A percentile compares a stretch with the other conserved stretches of the same genome.
Conservation (phyloP, 2,797 vertebrate species). For the Parotocinclus haroldoi region DNA sequence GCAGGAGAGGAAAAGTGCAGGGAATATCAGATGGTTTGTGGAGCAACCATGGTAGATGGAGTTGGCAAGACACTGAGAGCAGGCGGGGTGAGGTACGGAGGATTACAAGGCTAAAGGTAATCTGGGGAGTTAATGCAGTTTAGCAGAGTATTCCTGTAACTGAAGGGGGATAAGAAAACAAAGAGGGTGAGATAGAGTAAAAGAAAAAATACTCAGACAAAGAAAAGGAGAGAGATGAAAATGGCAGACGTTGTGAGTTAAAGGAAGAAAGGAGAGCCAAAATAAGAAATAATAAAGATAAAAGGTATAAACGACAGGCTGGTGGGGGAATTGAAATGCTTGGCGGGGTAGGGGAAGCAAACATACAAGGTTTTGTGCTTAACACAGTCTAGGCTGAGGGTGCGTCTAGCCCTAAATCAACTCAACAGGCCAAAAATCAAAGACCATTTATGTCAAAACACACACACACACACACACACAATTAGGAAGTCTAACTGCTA, state of each 20-base stretch:
- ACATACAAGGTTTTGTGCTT: too few relatives aligned
- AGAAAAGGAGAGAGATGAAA: constrained; percentile 49
- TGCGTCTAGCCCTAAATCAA: too few relatives aligned
- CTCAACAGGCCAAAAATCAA: too few relatives aligned
- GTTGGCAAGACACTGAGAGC: constrained; percentile 62
- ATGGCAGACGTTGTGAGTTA: too few relatives aligned
- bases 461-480: too few relatives aligned
- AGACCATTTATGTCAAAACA: too few relatives aligned
- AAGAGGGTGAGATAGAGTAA: constrained; percentile 39
- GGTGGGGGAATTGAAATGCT: too few relatives aligned
- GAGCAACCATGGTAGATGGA: constrained; percentile 57
- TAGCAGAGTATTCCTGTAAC: constrained; percentile 61
- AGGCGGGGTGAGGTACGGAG: constrained; percentile 56
- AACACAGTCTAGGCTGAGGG: too few relatives aligned
- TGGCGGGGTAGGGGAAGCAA: too few relatives aligned
- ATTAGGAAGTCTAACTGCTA: too few relatives aligned
- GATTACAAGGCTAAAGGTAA: constrained; percentile 74
- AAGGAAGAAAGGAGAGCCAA: constrained; percentile 30
- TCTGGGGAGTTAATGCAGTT: constrained; percentile 79
- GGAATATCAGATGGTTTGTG: constrained; percentile 51
- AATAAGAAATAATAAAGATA: constrained; percentile 51
- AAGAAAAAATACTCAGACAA: constrained; percentile 48
- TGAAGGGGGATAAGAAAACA: constrained; percentile 7
- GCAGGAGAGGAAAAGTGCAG: constrained; percentile 55
- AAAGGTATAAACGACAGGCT: constrained; percentile 10